Evolutionary conservation across 2,113 vertebrate genomes (phyloP).

Genomic region (Calidris pygmaea): DNA sequence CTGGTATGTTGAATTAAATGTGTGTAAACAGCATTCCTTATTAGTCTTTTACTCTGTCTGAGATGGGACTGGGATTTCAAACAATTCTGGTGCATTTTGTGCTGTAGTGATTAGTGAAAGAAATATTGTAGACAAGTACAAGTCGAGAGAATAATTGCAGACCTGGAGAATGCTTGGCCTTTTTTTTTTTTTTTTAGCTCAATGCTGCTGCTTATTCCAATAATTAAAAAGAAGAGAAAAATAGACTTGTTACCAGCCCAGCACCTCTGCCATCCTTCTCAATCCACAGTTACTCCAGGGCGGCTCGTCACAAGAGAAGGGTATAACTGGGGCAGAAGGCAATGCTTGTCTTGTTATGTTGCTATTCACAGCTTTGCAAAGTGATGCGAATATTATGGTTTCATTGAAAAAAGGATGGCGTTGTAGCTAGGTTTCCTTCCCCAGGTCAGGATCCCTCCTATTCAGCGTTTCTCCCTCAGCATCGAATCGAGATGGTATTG

Average conservation of each 20-base stretch:
- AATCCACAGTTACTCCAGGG: neutral
- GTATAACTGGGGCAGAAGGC: neutral
- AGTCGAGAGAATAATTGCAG: neutral
- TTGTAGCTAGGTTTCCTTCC: neutral
- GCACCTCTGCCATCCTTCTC: neutral
- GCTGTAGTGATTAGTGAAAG: neutral
- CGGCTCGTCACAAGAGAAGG: neutral
- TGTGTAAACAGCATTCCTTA: conserved; percentile 11
- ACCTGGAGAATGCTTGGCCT: neutral
- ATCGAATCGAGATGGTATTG: accelerated
- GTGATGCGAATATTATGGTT: neutral
- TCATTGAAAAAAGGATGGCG: neutral
- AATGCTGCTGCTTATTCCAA: neutral
- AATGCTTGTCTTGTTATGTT: accelerated
- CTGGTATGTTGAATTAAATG: conserved; percentile 53
- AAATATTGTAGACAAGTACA: neutral
- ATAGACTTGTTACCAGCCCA: neutral
- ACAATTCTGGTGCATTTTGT: neutral
- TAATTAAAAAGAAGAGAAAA: neutral
- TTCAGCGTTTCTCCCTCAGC: neutral
- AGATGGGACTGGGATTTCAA: neutral
- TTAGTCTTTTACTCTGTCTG: conserved; percentile 2
- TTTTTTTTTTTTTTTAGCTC: neutral
- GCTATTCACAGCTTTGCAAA: neutral
- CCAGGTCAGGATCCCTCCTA: neutral